Base-by-base conservation (phyloP, 2,113 vertebrate genomes). In the Syngnathus typhle region DNA sequence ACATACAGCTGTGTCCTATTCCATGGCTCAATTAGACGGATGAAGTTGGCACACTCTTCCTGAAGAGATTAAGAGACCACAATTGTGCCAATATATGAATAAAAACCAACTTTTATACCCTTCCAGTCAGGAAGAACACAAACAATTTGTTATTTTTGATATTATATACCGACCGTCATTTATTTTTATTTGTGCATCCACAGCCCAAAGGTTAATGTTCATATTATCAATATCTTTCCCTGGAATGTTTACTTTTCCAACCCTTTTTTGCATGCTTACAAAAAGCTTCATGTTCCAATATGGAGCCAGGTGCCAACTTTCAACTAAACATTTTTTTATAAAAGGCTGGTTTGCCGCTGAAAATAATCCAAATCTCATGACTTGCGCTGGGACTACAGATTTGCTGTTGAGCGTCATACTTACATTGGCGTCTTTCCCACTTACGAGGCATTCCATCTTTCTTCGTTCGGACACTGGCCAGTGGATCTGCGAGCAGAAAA, bases 11-110 rank as follows among this genome's bases (percentile, higher is more conserved):
- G 95, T 3, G 96, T 98, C 58, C 96, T 88, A 90, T 99, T 98
- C 96, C 96, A 99, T 27, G 97, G 94, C 87, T 99, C 95, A 72
- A 99, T 94, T 83, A 99, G 91, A 66, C 96, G 94, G 83, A 98
- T 93, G 80, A 99, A 99, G 85, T 99, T 99, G 52, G 94, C 95
- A 0, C 96, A 99, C 78, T 98, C 95, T 0, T 95, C 95, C 97
- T 99, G 84, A 6, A 69, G 78, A 77, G 46, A 51, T 51, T 12
- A n/a, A 64, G 21, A 36, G 23, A 36, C 44, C 43, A 37, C 0
- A 7, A 37, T 21, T 19, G 12, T 37, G 16, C 37, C 10, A 47
- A 64, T 32, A 23, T 16, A 27, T 5, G 0, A 16, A 63, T 12
- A 16, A 13, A 43, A 23, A 63, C 15, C 18, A 32, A 32, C 2